Evolutionary conservation across 2,888 invertebrate species (phyloP).

Genomic region (Miltochrista miniata): DNA sequence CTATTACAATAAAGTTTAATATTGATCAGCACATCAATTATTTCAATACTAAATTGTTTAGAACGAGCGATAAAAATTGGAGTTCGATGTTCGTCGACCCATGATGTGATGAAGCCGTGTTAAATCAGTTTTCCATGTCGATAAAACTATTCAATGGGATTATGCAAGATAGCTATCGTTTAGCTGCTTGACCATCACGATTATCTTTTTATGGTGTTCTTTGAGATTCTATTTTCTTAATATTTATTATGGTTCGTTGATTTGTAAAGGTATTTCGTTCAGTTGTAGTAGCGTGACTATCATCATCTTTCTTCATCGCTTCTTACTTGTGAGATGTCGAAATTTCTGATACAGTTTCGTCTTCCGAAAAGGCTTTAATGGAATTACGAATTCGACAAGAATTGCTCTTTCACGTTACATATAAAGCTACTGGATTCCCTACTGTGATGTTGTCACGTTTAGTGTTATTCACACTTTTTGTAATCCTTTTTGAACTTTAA

Average conservation of each 20-base stretch:
- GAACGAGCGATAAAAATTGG: conserved; percentile 31
- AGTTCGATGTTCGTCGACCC: conserved; percentile 27
- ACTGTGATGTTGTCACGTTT: too few species aligned
- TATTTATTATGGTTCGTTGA: neutral
- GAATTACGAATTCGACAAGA: too few species aligned
- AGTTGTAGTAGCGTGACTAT: neutral
- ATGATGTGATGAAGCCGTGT: conserved; percentile 34
- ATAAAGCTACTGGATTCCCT: too few species aligned
- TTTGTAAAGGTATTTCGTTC: neutral
- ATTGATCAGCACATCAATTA: neutral
- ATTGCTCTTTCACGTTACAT: too few species aligned
- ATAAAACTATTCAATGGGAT: conserved; percentile 34
- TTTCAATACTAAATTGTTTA: conserved; percentile 14
- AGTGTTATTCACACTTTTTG: too few species aligned
- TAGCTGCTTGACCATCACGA: conserved; percentile 11
- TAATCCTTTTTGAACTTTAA: too few species aligned
- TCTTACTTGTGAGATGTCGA: neutral
- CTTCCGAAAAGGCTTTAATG: too few species aligned
- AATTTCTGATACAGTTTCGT: too few species aligned
- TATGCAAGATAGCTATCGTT: conserved; percentile 28
- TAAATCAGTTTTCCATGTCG: conserved; percentile 37
- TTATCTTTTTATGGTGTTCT: conserved; percentile 3
- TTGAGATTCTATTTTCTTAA: conserved; percentile 2
- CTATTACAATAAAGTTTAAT: conserved; percentile 1
- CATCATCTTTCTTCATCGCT: neutral